Conservation (phyloP, 2,888 invertebrate genomes). For the Tridacna gigas region DNA sequence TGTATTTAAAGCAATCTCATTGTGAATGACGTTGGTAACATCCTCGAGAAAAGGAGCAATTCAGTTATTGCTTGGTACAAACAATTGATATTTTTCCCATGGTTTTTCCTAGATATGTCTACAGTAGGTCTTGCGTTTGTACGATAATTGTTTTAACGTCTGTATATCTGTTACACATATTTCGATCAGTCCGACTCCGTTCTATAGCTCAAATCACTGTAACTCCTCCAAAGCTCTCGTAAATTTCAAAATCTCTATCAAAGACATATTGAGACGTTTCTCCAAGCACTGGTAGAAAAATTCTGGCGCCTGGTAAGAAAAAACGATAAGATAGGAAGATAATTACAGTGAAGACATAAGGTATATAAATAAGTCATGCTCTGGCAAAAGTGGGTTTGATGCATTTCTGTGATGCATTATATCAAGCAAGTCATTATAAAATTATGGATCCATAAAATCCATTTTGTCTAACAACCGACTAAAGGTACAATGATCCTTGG, state of each 20-base stretch:
- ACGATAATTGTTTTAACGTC: neutral
- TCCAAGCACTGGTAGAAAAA: constrained; percentile 80
- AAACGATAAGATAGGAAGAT: neutral
- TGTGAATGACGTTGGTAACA: neutral
- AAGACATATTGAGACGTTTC: constrained; percentile 75
- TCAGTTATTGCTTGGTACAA: neutral
- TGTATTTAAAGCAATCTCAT: neutral
- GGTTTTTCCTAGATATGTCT: neutral
- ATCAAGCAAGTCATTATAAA: too few relatives aligned
- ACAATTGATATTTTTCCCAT: neutral
- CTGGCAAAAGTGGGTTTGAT: too few relatives aligned
- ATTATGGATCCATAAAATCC: too few relatives aligned
- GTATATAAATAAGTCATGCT: neutral
- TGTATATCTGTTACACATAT: neutral
- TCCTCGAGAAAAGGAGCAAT: neutral
- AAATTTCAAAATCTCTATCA: constrained; percentile 79
- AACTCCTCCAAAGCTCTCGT: constrained; percentile 77
- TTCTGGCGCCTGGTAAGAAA: constrained; percentile 76
- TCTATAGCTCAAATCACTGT: neutral
- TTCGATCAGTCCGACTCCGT: neutral
- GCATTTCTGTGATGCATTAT: too few relatives aligned
- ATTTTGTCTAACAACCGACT: too few relatives aligned
- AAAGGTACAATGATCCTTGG: too few relatives aligned
- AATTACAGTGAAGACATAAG: neutral
- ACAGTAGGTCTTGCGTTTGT: neutral